These are phyloP conservation scores for Andrena praecox DNA, from an alignment of 2,888 invertebrate species.

Conservation along the genomic window DNA sequence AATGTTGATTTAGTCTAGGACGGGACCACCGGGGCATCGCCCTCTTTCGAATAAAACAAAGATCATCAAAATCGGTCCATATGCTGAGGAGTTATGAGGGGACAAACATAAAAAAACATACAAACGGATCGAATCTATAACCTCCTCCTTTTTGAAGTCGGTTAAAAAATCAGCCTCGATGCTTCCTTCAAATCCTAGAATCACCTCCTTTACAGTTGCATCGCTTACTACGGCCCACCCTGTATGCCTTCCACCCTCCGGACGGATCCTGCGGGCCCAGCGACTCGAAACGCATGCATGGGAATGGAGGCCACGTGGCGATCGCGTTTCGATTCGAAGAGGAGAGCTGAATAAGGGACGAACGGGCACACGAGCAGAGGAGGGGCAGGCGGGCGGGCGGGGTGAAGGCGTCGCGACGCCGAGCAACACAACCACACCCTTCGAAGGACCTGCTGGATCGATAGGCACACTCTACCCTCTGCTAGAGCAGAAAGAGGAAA, in stretches of 20 bases:
- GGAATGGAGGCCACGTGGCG: conserved; percentile 76
- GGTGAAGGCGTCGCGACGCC: conserved; percentile 72
- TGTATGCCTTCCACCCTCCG: not conserved
- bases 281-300: conserved; percentile 54
- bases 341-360: conserved; percentile 33
- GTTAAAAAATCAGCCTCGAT: no score
- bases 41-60: no score
- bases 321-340: conserved; percentile 63
- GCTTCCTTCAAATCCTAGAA: not conserved
- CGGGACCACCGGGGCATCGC: no score
- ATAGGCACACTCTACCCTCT: conserved; percentile 71
- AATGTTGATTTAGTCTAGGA: no score
- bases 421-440: conserved; percentile 76
- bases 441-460: conserved; percentile 73
- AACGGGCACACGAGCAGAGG: conserved; percentile 35
- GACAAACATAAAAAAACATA: no score
- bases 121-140: no score
- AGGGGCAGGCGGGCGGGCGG: conserved; percentile 21
- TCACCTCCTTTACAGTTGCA: not conserved
- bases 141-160: no score
- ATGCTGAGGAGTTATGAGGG: no score
- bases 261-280: conserved; percentile 13
- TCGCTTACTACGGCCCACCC: not conserved
- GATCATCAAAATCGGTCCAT: no score
- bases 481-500: conserved; percentile 59